Percentiles rank a stretch among this genome's conserved stretches.
These are phyloP conservation scores for Leptura quadrifasciata DNA, from an alignment of 2,888 invertebrate genomes.

Conservation along the genomic window DNA sequence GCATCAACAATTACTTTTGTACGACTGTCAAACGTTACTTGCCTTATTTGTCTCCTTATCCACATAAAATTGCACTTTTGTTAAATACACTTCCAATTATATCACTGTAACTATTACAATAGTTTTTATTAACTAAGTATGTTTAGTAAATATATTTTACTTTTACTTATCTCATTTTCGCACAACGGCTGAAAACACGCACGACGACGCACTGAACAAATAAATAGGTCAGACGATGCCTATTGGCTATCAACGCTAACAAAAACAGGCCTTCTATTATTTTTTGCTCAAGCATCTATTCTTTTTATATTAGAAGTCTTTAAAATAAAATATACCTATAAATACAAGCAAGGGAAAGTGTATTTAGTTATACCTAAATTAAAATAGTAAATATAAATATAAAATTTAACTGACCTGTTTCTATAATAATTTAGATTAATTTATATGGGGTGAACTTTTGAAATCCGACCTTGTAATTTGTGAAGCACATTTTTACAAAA, in stretches of 20 bases:
- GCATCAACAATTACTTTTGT: neutral
- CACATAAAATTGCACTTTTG: neutral
- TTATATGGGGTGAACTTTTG: too few relatives aligned
- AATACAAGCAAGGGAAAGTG: neutral
- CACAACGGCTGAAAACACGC: constrained; percentile 10
- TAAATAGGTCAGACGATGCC: constrained; percentile 10
- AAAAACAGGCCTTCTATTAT: constrained; percentile 1
- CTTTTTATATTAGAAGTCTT: neutral
- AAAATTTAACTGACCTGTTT: too few relatives aligned
- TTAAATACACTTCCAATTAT: neutral
- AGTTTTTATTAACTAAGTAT: neutral
- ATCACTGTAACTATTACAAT: neutral
- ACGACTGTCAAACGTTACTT: neutral
- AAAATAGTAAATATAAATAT: too few relatives aligned
- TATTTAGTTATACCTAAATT: too few relatives aligned
- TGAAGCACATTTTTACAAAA: too few relatives aligned
- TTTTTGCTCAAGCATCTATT: neutral
- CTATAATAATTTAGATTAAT: too few relatives aligned
- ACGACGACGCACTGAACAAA: constrained; percentile 1
- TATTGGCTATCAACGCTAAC: constrained; percentile 8
- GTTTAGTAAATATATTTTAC: neutral
- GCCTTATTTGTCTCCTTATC: neutral
- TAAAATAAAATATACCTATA: too few relatives aligned
- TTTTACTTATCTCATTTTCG: neutral
- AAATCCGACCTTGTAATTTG: too few relatives aligned